Evolutionary conservation across 2,888 invertebrate genomes (phyloP).

Genomic region (Plagodis pulveraria): DNA sequence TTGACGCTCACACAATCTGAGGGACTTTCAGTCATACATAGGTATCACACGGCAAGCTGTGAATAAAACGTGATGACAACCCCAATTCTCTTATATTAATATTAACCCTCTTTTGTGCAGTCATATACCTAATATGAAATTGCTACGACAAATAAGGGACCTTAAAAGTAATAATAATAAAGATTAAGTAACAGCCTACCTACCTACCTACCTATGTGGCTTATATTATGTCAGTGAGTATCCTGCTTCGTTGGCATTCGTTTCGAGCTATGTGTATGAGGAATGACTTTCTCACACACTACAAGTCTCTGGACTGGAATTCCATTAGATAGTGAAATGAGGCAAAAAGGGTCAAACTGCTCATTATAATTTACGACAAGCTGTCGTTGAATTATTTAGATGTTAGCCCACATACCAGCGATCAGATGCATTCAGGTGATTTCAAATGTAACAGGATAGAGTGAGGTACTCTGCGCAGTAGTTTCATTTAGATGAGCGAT

Average conservation of each 20-base stretch:
- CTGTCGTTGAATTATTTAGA: slow-evolving; percentile 39
- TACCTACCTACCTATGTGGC: not conserved
- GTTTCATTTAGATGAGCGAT: too few species aligned
- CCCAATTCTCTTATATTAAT: slow-evolving; percentile 10
- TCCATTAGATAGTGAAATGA: slow-evolving; percentile 32
- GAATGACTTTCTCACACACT: slow-evolving; percentile 6
- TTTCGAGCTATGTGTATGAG: not conserved
- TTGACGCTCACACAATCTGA: slow-evolving; percentile 62
- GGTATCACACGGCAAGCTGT: not conserved
- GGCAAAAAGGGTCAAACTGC: slow-evolving; percentile 33
- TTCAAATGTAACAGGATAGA: slow-evolving; percentile 34
- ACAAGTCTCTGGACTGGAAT: slow-evolving; percentile 16
- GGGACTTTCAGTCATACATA: slow-evolving; percentile 35
- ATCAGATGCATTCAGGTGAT: slow-evolving; percentile 29
- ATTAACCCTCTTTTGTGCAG: slow-evolving; percentile 10
- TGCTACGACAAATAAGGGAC: too few species aligned
- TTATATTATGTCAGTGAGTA: too few species aligned
- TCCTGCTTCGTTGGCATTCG: too few species aligned
- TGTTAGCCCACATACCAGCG: slow-evolving; percentile 36
- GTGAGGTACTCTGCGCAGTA: slow-evolving; percentile 4
- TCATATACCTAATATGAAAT: too few species aligned
- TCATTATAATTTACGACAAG: slow-evolving; percentile 35
- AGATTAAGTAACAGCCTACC: too few species aligned
- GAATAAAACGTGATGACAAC: slow-evolving; percentile 1
- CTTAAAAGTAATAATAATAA: too few species aligned